Base-by-base conservation (phyloP, 2,797 vertebrate genomes). In the Carduelis carduelis region DNA sequence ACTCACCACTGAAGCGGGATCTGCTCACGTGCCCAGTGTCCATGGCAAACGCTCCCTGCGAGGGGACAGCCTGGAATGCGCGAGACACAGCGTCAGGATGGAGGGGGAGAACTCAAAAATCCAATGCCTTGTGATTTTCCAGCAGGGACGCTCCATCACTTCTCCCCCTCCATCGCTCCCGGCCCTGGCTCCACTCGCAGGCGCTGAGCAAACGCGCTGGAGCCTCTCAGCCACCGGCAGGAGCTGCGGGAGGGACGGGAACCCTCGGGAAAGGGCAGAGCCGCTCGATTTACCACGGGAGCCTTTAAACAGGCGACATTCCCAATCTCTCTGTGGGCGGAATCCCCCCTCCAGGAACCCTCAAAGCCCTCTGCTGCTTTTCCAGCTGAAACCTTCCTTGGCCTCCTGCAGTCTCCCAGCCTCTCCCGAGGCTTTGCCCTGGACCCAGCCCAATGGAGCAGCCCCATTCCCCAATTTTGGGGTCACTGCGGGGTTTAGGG, bases 1-100 rank as follows among this genome's bases (percentile, higher is more conserved):
- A 98, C 97, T 97, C 93, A 98, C 97, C 93, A 5, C 84, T 96
- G 15, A 76, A 16, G 37, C 9, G 97, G 50, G 93, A 77, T 34
- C 95, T 89, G 75, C 89, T 85, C 1, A 60, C 17, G 26, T 91
- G 96, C 11, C 64, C 76, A 10, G 11, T 21, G 78, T 97, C 97
- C 97, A 98, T 98, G 95, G 88, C 95, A 35, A 66, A 53, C 14
- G 27, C 87, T 84, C 77, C 75, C 57, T 5, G 5, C 39, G 12
- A 81, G 44, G 7, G 76, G 75, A 55, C 80, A 35, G 81, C 87
- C 96, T 95, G 84, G 64, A 57, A 64, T 0, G 61, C 0, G 22
- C 0, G 68, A 91, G 46, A 63, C n/a, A 37, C 12, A 0, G 8
- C 3, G 12, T 81, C 4, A 86, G 64, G 46, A 17, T 0, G 32